These are phyloP conservation scores for Choristoneura rosaceana DNA, from an alignment of 2,888 invertebrate genomes.

Conservation along the genomic window DNA sequence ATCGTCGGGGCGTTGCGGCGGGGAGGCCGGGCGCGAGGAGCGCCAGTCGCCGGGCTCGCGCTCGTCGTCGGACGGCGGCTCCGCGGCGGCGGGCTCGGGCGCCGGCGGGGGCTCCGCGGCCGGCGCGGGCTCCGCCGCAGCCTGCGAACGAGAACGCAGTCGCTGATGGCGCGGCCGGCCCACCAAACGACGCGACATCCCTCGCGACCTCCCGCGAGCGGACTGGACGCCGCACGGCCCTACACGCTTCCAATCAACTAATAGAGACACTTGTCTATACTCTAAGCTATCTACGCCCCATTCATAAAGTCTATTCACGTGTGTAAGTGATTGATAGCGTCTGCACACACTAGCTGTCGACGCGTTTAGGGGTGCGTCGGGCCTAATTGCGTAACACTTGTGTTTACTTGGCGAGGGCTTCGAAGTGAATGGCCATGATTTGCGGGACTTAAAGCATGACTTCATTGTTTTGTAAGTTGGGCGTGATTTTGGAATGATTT, in stretches of 20 bases:
- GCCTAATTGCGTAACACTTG: conserved; percentile 24
- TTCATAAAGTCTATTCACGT: conserved; percentile 61
- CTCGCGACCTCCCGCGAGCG: conserved; percentile 68
- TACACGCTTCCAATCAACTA: conserved; percentile 68
- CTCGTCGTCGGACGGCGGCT: conserved; percentile 81
- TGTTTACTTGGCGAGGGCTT: conserved; percentile 24
- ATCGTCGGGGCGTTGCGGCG: conserved; percentile 77
- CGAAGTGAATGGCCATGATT: conserved; percentile 25
- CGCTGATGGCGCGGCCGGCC: conserved; percentile 72
- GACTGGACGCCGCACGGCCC: conserved; percentile 70
- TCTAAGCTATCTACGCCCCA: conserved; percentile 48
- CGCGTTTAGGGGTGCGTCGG: conserved; percentile 16
- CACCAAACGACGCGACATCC: conserved; percentile 79
- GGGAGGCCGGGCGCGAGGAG: conserved; percentile 73
- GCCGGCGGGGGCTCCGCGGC: conserved; percentile 74
- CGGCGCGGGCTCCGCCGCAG: conserved; percentile 73
- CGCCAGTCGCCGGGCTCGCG: conserved; percentile 84
- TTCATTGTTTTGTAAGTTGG: conserved; percentile 28
- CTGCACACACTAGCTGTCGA: conserved; percentile 21
- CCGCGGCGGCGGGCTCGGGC: conserved; percentile 68
- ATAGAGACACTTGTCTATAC: conserved; percentile 62
- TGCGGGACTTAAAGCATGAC: conserved; percentile 17
- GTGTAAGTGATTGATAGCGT: conserved; percentile 61
- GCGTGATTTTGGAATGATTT: conserved; percentile 47
- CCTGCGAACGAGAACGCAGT: conserved; percentile 77